A percentile compares a stretch with the other conserved stretches of the same genome.
These are phyloP conservation scores for Mohoua ochrocephala DNA, from an alignment of 2,113 vertebrate genomes.

Conservation along the genomic window DNA sequence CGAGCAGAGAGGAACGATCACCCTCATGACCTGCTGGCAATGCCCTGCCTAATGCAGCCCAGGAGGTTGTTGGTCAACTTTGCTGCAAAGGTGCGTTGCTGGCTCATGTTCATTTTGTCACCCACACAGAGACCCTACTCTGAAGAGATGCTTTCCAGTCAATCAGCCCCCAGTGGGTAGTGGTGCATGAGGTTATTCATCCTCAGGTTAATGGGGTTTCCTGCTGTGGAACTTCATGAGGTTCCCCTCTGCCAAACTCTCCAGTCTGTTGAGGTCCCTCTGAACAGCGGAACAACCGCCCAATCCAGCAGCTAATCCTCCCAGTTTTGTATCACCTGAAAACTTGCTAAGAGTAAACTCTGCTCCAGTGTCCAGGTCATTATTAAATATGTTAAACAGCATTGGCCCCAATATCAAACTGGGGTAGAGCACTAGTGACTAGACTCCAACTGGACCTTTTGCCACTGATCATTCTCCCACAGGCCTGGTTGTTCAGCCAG, in stretches of 20 bases:
- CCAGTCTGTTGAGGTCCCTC: neutral
- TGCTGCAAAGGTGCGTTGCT: fast-evolving
- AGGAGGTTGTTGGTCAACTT: neutral
- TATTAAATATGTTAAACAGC: neutral
- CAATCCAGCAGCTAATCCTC: neutral
- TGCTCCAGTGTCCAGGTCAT: neutral
- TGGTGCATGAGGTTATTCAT: neutral
- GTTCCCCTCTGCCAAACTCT: neutral
- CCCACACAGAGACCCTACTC: neutral
- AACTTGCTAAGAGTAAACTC: neutral
- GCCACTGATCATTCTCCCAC: neutral
- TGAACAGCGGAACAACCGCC: neutral
- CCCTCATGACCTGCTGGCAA: neutral
- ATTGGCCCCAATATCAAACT: neutral
- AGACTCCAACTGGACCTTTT: neutral
- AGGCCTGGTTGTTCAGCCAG: neutral
- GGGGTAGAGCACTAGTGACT: neutral
- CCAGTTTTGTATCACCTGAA: neutral
- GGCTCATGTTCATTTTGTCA: neutral
- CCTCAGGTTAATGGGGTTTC: neutral
- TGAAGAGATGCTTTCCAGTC: neutral
- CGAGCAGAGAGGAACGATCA: neutral
- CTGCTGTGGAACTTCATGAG: neutral
- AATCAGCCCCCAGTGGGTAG: neutral
- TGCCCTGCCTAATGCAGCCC: neutral